Conservation (phyloP, 2,888 invertebrate species). For the Amblyjoppa proteus region DNA sequence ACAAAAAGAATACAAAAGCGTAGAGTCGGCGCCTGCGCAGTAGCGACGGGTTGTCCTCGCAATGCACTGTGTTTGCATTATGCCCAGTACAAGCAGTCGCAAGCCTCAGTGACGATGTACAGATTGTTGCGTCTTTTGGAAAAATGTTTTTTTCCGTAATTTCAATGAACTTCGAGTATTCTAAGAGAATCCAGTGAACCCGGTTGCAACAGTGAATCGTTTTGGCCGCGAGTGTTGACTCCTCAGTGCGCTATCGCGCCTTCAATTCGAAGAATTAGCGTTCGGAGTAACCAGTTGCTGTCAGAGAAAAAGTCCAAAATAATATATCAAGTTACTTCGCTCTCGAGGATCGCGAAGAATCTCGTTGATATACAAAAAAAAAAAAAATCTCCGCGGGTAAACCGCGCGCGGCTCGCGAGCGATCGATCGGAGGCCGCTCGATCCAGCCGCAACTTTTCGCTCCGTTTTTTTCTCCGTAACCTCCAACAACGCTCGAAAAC, state of each 20-base stretch:
- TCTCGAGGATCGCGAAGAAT: background rate
- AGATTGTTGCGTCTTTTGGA: conserved; percentile 55
- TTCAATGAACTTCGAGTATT: conserved; percentile 73
- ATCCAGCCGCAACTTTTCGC: conserved; percentile 43
- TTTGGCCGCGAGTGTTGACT: conserved; percentile 19
- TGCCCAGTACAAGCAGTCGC: conserved; percentile 58
- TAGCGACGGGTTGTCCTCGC: conserved; percentile 46
- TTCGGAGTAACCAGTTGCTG: conserved; percentile 61
- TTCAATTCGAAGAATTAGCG: conserved; percentile 16
- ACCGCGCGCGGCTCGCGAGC: background rate
- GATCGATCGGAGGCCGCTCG: background rate
- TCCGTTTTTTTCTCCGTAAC: conserved; percentile 57
- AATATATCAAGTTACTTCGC: conserved; percentile 43
- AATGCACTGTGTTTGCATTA: conserved; percentile 64
- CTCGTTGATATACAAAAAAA: background rate
- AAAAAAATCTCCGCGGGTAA: conserved; percentile 5
- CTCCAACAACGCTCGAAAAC: conserved; percentile 56
- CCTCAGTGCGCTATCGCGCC: conserved; percentile 27
- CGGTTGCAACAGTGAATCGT: conserved; percentile 7
- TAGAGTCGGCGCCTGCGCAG: conserved; percentile 53
- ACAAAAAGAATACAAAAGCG: conserved; percentile 26
- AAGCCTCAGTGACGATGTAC: conserved; percentile 59
- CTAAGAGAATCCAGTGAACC: conserved; percentile 65
- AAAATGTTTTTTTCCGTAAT: conserved; percentile 71
- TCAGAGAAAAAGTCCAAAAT: conserved; percentile 59